A percentile compares a stretch with the other conserved stretches of the same genome.
Conservation (phyloP, 2,888 invertebrate genomes). For the Nemurella pictetii region DNA sequence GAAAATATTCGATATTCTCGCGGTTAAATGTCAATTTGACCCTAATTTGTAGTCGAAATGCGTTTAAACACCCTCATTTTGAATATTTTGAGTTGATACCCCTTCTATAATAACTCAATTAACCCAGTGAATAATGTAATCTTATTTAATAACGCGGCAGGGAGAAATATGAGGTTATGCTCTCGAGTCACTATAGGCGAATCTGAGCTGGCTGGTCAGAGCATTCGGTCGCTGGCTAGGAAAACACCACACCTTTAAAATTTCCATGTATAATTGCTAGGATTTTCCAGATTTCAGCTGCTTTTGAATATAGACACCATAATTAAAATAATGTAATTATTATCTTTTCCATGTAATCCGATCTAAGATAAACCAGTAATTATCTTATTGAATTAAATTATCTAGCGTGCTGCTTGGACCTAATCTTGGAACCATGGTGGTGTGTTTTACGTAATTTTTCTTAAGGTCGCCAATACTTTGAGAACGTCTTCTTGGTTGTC, state of each 20-base stretch:
- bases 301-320: not conserved
- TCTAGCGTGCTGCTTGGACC: not conserved
- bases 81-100: not conserved
- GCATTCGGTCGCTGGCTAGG: not conserved
- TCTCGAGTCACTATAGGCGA: not conserved
- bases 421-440: not conserved
- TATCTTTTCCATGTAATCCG: not conserved
- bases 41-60: slow-evolving; percentile 2
- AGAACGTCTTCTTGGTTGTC: too few species aligned
- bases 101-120: not conserved
- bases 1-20: not conserved
- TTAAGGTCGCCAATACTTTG: not conserved
- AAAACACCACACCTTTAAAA: not conserved
- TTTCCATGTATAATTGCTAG: not conserved
- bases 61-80: slow-evolving; percentile 12
- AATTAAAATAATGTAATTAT: not conserved
- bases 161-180: not conserved
- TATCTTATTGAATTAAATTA: not conserved
- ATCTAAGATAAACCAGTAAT: not conserved
- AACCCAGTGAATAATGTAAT: not conserved
- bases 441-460: not conserved
- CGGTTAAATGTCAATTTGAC: slow-evolving; percentile 1
- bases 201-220: not conserved
- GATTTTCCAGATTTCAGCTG: not conserved
- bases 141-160: not conserved